Evolutionary conservation across 2,888 invertebrate genomes (phyloP), one percentile per base, ranked within the genome.

Genomic region (Parochlus steinenii): DNA sequence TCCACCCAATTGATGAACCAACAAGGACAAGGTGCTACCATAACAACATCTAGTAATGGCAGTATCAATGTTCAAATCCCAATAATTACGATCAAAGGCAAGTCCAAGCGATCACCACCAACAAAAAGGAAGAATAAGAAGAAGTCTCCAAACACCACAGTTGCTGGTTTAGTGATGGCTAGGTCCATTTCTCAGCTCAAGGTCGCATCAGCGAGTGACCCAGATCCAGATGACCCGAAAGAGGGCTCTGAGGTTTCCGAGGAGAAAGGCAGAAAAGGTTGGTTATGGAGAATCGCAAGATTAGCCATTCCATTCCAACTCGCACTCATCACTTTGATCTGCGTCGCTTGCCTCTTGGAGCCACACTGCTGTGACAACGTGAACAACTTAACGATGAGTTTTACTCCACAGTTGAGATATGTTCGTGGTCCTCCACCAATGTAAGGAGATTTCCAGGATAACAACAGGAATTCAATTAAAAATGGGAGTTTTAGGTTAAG

Each of bases 371-470:
- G 79, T 58, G 77, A 79, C 55, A 67, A 71, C 42, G 64, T 77
- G 47, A 76, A 80, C 55, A 76, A 72, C 48, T 65, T 77, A 45
- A 71, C 71, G 41, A 64, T 76, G 54, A 75, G 74, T 31, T 62
- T 80, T 34, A 69, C 73, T 39, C 80, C 80, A 11, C 77, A 79
- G 50, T 59, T 82, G 45, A 70, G 74, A 43, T 81, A 80, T 49
- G 67, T 78, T 36, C 69, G 73, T 42, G 79, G 80, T 40, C 78
- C 79, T 25, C 80, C 79, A 41, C 80, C 81, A 14, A 71, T 78
- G 48, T 80, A 66, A 70, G 6, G 22, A 22, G 22, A 22, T n/a
- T n/a, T n/a, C n/a, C n/a, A n/a, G n/a, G n/a, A n/a, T n/a, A n/a
- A n/a, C n/a, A n/a, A n/a, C n/a, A n/a, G n/a, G n/a, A n/a, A n/a